phyloP scores from a whole-genome alignment of 2,797 vertebrate species.

The Lepus townsendii region DNA sequence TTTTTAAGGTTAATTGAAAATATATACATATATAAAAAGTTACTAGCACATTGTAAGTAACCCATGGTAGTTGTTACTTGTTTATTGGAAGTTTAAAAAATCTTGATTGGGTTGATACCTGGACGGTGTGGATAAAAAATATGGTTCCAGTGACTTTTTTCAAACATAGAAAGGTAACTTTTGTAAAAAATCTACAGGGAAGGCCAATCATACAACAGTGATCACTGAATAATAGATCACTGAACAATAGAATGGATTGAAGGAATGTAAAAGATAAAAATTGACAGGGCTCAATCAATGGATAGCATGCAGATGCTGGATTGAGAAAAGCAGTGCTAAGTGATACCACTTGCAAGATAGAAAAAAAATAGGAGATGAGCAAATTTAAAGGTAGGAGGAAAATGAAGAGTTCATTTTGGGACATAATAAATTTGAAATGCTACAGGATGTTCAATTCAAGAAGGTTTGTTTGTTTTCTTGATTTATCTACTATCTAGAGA shows the following conservation, averaged over 20 bases:
- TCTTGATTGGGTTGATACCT: not conserved
- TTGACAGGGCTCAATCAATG: not conserved
- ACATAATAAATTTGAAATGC: slow-evolving; percentile 10
- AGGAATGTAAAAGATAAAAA: slow-evolving; percentile 1
- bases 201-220: not conserved
- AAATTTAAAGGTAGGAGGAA: not conserved
- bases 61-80: not conserved
- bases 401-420: not conserved
- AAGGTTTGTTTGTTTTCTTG: slow-evolving; percentile 32
- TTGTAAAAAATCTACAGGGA: not conserved
- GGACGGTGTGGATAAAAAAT: not conserved
- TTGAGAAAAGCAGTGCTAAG: not conserved
- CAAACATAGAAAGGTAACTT: not conserved
- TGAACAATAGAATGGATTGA: not conserved
- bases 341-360: not conserved
- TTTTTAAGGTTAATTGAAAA: not conserved
- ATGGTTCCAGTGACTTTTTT: not conserved
- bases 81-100: not conserved
- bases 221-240: not conserved
- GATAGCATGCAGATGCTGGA: not conserved
- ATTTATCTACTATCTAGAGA: not conserved
- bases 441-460: not conserved
- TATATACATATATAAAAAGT: not conserved
- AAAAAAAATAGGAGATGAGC: not conserved
- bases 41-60: not conserved